Evolutionary conservation across 2,888 invertebrate species (phyloP).

Genomic region (Tipula lateralis): DNA sequence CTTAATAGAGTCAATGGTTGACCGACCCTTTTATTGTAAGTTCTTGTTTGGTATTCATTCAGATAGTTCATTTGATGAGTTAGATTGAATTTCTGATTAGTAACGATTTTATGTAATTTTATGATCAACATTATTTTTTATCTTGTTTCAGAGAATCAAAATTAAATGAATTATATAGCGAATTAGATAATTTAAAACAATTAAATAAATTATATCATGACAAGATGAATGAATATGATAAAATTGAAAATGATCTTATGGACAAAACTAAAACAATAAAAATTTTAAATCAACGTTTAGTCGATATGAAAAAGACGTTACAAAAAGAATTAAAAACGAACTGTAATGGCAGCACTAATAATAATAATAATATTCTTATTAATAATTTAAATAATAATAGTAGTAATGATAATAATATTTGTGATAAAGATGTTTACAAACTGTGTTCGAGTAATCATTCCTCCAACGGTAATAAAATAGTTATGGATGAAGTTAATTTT

Average conservation of each 20-base stretch:
- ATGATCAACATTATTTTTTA: too few relatives aligned
- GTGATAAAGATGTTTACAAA: conserved; percentile 30
- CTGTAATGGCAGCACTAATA: conserved; percentile 41
- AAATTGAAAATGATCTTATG: conserved; percentile 54
- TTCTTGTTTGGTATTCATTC: too few relatives aligned
- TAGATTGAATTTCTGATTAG: too few relatives aligned
- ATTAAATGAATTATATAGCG: conserved; percentile 39
- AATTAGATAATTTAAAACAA: conserved; percentile 39
- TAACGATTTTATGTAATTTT: too few relatives aligned
- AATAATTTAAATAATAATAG: conserved; percentile 43
- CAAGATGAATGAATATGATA: conserved; percentile 48
- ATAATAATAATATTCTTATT: conserved; percentile 40
- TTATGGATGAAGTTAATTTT: conserved; percentile 68
- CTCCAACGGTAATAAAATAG: conserved; percentile 39
- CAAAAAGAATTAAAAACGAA: conserved; percentile 67
- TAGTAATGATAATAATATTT: conserved; percentile 25
- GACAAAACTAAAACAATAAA: conserved; percentile 72
- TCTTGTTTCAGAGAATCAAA: conserved; percentile 33
- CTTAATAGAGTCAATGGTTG: too few relatives aligned
- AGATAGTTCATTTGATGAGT: too few relatives aligned
- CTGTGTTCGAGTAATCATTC: conserved; percentile 30
- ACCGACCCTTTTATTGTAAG: too few relatives aligned
- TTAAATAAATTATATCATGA: conserved; percentile 48
- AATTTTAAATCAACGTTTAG: conserved; percentile 78
- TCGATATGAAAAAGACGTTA: conserved; percentile 86